phyloP scores from a whole-genome alignment of 2,797 vertebrate genomes.

The Tapera naevia region DNA sequence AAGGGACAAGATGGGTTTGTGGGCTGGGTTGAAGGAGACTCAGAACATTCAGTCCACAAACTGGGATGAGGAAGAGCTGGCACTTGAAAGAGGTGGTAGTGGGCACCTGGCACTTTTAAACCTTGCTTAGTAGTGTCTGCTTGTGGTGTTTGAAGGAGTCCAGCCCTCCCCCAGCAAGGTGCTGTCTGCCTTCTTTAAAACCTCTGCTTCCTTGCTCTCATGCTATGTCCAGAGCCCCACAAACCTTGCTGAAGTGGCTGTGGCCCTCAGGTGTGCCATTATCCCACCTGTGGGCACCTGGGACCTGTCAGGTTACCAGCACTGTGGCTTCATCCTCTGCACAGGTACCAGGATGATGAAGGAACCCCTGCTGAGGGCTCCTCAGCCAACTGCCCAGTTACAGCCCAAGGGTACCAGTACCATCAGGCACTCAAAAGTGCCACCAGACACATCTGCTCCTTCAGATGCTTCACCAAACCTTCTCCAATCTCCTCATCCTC shows the following conservation, averaged over 20 bases:
- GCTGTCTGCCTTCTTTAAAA: not conserved
- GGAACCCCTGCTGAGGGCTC: not conserved
- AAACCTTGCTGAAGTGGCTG: not conserved
- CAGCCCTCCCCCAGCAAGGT: not conserved
- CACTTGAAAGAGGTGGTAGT: not conserved
- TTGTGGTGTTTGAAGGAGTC: not conserved
- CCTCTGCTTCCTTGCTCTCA: not conserved
- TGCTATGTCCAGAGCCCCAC: not conserved
- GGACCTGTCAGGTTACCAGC: not conserved
- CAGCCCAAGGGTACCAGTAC: too few relatives aligned
- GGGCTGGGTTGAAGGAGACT: not conserved
- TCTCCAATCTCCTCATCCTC: not conserved
- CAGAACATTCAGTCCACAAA: not conserved
- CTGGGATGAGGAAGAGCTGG: not conserved
- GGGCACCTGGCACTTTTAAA: not conserved
- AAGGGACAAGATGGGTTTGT: not conserved
- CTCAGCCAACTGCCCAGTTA: too few relatives aligned
- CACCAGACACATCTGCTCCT: not conserved
- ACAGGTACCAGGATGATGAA: not conserved
- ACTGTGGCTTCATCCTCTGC: not conserved
- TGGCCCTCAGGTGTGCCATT: not conserved
- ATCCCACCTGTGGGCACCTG: not conserved
- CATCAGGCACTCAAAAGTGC: not conserved
- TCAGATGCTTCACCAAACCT: not conserved
- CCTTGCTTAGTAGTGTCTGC: not conserved